Conservation (phyloP, 1,140 invertebrate species). For the Yoshiicerus persimilis region DNA sequence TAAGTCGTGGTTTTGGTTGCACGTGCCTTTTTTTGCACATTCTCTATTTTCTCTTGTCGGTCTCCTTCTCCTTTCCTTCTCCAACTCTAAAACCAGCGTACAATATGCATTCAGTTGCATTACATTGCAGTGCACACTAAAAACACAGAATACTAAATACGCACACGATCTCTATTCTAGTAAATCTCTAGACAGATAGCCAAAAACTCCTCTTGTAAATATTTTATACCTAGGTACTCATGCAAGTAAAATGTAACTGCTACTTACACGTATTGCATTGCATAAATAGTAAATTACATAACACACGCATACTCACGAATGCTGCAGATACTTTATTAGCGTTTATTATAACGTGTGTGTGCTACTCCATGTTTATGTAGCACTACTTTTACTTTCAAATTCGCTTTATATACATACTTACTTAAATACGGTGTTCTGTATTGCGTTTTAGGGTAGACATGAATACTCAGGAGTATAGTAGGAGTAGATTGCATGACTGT, state of each 20-base stretch:
- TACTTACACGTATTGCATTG: too few species aligned
- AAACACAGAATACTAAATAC: not conserved
- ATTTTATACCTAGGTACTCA: not conserved
- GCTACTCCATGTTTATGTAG: not conserved
- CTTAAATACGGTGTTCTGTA: too few species aligned
- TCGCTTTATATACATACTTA: not conserved
- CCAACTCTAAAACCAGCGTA: not conserved
- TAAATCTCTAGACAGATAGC: not conserved
- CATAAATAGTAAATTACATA: not conserved
- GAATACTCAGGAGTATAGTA: too few species aligned
- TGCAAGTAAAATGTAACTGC: not conserved
- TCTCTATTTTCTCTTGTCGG: not conserved
- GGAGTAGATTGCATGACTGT: too few species aligned
- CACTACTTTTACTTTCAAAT: too few species aligned
- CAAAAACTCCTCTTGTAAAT: not conserved
- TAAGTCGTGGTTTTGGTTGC: constrained; percentile 15
- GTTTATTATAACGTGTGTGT: too few species aligned
- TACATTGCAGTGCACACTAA: not conserved
- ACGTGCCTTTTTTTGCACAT: constrained; percentile 16
- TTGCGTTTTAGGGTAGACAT: too few species aligned
- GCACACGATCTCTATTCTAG: not conserved
- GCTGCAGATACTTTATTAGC: not conserved
- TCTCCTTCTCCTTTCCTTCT: not conserved
- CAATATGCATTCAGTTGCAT: not conserved
- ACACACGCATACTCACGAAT: not conserved